These are phyloP conservation scores for Talpa occidentalis DNA, from an alignment of 2,113 vertebrate genomes.

Conservation along the genomic window DNA sequence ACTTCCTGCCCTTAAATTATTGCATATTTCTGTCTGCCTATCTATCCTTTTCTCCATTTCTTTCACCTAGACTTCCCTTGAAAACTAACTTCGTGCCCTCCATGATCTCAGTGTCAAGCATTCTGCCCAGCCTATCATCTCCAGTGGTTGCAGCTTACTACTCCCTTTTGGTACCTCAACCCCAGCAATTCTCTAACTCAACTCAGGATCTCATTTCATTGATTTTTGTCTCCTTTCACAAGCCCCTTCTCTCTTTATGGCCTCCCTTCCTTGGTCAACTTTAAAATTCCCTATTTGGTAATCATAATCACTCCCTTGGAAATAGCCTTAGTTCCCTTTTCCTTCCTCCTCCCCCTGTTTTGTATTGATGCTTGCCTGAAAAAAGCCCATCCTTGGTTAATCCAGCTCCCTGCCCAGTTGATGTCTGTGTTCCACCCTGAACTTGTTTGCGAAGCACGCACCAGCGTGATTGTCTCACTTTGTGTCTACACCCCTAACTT, in stretches of 20 bases:
- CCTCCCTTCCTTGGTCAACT: neutral
- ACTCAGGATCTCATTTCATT: neutral
- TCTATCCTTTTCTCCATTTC: neutral
- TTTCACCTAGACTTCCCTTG: no score
- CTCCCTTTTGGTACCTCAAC: neutral
- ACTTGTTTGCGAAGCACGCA: neutral
- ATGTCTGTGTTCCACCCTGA: neutral
- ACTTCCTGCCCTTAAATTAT: neutral
- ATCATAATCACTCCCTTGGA: neutral
- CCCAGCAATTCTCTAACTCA: neutral
- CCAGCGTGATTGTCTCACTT: neutral
- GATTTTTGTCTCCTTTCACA: neutral
- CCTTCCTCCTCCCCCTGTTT: neutral
- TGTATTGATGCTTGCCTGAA: neutral
- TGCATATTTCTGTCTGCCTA: neutral
- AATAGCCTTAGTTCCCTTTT: neutral
- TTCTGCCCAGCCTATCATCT: neutral
- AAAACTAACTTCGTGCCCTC: neutral
- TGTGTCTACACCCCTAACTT: no score
- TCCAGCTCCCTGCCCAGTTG: neutral
- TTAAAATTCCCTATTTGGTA: neutral
- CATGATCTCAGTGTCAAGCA: neutral
- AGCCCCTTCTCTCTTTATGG: neutral
- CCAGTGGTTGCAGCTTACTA: neutral
- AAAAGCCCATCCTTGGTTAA: neutral